Percentiles rank a stretch among this genome's conserved stretches.
Evolutionary conservation across 2,888 invertebrate species (phyloP).

Genomic region (Melanargia galathea): DNA sequence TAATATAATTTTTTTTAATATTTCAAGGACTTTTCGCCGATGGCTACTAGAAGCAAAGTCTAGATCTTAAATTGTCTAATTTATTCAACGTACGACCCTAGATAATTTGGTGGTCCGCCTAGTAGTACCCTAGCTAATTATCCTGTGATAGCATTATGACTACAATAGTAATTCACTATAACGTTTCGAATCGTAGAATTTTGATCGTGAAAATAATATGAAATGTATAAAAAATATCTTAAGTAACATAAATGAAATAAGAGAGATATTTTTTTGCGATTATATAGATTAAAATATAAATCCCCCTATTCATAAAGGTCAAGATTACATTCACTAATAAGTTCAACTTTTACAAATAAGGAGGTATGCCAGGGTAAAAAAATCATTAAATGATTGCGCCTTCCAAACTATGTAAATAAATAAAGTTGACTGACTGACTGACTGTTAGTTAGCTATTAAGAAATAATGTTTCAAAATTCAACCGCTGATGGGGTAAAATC

Average conservation of each 20-base stretch:
- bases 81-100: conserved; percentile 29
- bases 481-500: no score
- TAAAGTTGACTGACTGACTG: no score
- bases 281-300: background rate
- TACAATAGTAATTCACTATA: conserved; percentile 19
- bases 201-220: background rate
- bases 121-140: conserved; percentile 29
- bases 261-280: background rate
- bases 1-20: conserved; percentile 1
- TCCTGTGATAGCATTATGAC: conserved; percentile 27
- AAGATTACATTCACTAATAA: background rate
- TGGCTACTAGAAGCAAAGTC: conserved; percentile 34
- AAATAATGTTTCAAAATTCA: no score
- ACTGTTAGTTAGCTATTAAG: no score
- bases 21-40: conserved; percentile 3
- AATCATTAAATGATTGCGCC: background rate
- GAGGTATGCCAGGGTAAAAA: background rate
- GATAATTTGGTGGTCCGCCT: conserved; percentile 34
- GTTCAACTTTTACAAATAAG: conserved; percentile 1
- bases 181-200: conserved; percentile 8
- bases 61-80: conserved; percentile 30
- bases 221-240: background rate
- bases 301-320: background rate
- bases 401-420: conserved; percentile 3
- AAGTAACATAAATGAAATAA: background rate